Conservation (phyloP, 2,797 vertebrate genomes). For the Pempheris klunzingeri region DNA sequence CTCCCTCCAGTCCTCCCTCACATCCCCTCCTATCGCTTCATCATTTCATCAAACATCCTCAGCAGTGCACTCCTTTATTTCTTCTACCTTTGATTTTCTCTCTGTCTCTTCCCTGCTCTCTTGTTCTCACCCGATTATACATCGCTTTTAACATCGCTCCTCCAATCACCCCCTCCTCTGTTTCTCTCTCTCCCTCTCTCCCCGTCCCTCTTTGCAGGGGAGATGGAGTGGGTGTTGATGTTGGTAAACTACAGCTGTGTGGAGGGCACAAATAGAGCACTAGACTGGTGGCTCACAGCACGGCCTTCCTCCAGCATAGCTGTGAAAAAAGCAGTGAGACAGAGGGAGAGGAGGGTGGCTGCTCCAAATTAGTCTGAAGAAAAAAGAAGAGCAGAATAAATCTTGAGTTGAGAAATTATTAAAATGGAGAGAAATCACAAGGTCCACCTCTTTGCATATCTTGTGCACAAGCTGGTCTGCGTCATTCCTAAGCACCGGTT, state of each 20-base stretch:
- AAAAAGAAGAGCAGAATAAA: slow-evolving; percentile 24
- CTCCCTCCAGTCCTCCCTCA: slow-evolving; percentile 33
- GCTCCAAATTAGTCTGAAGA: slow-evolving; percentile 10
- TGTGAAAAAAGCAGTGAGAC: slow-evolving; percentile 25
- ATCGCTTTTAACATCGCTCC: slow-evolving; percentile 53
- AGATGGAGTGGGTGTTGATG: slow-evolving; percentile 56
- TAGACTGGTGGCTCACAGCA: slow-evolving; percentile 33
- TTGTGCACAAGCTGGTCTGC: slow-evolving; percentile 42
- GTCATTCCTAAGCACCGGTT: slow-evolving; percentile 39
- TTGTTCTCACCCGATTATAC: slow-evolving; percentile 62
- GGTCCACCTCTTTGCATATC: slow-evolving; percentile 22
- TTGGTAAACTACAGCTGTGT: slow-evolving; percentile 71
- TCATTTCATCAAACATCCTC: slow-evolving; percentile 68
- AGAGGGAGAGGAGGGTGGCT: not conserved
- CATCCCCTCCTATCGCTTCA: slow-evolving; percentile 33
- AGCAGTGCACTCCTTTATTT: slow-evolving; percentile 33
- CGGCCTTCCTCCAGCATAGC: slow-evolving; percentile 34
- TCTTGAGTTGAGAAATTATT: slow-evolving; percentile 24
- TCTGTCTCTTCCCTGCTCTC: slow-evolving; percentile 38
- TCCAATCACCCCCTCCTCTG: slow-evolving; percentile 7
- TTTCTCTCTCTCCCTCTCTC: slow-evolving; percentile 12
- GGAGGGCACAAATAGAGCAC: slow-evolving; percentile 41
- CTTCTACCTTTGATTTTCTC: slow-evolving; percentile 62
- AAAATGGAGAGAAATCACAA: slow-evolving; percentile 7
- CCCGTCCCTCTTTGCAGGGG: slow-evolving; percentile 48